Evolutionary conservation across 2,797 vertebrate species (phyloP).

Genomic region (Gymnothorax javanicus): DNA sequence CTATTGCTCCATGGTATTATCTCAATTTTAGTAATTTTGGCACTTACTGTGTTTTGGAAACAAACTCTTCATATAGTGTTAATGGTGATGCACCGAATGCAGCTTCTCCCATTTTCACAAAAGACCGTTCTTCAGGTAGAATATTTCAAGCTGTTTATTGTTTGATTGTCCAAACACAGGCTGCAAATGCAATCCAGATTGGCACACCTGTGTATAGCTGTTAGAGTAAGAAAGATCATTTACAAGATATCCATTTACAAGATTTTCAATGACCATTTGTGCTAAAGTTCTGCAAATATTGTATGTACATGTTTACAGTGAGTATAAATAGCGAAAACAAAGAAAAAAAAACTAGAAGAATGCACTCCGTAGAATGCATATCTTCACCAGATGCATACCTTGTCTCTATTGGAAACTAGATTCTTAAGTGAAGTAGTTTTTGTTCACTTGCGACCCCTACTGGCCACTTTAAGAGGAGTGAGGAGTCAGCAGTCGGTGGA

Average conservation of each 20-base stretch:
- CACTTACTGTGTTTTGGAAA: no score
- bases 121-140: background rate
- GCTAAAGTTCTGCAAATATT: constrained; percentile 53
- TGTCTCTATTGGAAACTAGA: no score
- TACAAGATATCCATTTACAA: constrained; percentile 55
- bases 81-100: background rate
- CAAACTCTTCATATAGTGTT: background rate
- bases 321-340: constrained; percentile 52
- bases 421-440: no score
- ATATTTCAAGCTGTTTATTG: constrained; percentile 54
- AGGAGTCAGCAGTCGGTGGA: no score
- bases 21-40: no score
- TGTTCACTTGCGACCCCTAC: no score
- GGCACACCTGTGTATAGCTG: constrained; percentile 42
- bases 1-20: no score
- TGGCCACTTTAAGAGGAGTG: no score
- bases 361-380: no score
- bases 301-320: constrained; percentile 43
- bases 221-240: constrained; percentile 44
- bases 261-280: constrained; percentile 50
- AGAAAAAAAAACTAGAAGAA: constrained; percentile 28
- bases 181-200: constrained; percentile 28
- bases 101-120: background rate
- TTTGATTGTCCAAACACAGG: constrained; percentile 41
- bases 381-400: no score